Evolutionary conservation across 2,888 invertebrate genomes (phyloP), one percentile per base, ranked within the genome.

Genomic region (Monopis laevigella): DNA sequence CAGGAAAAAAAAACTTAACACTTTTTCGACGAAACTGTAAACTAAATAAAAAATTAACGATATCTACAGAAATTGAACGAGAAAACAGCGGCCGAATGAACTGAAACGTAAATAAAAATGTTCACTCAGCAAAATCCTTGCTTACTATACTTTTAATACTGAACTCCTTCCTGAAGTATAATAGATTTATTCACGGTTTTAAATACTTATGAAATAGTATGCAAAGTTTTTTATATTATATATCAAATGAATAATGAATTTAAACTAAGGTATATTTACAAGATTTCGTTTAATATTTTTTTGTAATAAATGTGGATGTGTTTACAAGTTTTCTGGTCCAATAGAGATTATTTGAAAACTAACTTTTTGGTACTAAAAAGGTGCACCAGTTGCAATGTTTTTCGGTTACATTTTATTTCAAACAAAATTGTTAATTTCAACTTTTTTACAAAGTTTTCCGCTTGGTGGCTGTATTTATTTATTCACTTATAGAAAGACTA

Each of bases 291-390:
- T n/a, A n/a, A n/a, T n/a, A 28, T 28, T 28, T 10, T 28, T 10
- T 29, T 29, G 32, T 32, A 13, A 17, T 32, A 32, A 32, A 32
- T 13, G n/a, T n/a, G 8, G 32, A 17, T 32, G 14, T 32, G 32
- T 32, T 13, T 13, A 32, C 32, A 17, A 17, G n/a, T n/a, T n/a
- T n/a, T 17, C 10, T 10, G 32, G 7, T 13, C 17, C 32, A 16
- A 17, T 32, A 17, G 32, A 16, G 32, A 32, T 32, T 32, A 32
- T 17, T 32, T 14, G 13, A 32, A 32, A 32, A 32, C 32, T 32
- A 7, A 16, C 17, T 17, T 32, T 32, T 32, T 29, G 3, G 14
- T 17, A 32, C 32, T 17, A 13, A 16, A 32, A 29, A 11, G n/a
- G 16, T 32, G 32, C 32, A 17, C 32, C 10, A 32, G 32, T 2